Conservation (phyloP, 1,140 invertebrate species). For the Drosophila varians region DNA sequence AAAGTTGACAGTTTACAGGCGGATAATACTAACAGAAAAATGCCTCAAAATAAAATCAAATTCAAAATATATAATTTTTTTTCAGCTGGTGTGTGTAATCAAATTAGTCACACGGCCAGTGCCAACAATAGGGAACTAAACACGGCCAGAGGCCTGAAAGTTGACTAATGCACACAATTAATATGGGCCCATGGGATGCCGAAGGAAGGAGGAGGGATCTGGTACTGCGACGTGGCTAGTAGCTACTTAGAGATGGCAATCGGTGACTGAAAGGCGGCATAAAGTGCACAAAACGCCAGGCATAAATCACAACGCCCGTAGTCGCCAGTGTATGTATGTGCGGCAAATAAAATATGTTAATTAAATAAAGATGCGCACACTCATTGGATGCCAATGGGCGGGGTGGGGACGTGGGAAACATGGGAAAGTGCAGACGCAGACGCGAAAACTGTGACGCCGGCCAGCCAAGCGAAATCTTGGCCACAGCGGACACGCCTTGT, state of each 20-base stretch:
- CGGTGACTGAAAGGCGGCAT: constrained; percentile 47
- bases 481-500: constrained; percentile 68
- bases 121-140: constrained; percentile 33
- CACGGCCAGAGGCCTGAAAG: constrained; percentile 10
- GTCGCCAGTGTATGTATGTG: constrained; percentile 14
- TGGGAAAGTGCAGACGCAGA: constrained; percentile 44
- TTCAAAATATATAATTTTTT: constrained; percentile 26
- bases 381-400: constrained; percentile 47
- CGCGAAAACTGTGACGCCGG: constrained; percentile 73
- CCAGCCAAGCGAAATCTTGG: constrained; percentile 74
- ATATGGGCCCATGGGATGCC: constrained; percentile 26
- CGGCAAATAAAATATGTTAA: constrained; percentile 71
- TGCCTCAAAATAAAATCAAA: constrained; percentile 54
- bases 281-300: constrained; percentile 52
- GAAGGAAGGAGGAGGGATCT: no score
- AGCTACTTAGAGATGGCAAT: constrained; percentile 54
- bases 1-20: constrained; percentile 30
- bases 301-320: constrained; percentile 51
- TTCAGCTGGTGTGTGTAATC: constrained; percentile 44
- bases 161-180: constrained; percentile 74
- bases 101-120: constrained; percentile 71
- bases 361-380: constrained; percentile 70
- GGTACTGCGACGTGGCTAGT: constrained; percentile 27
- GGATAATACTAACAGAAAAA: constrained; percentile 33
- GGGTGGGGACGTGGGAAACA: not conserved